phyloP scores from a whole-genome alignment of 1,140 invertebrate species.

The Micrasema longulum region DNA sequence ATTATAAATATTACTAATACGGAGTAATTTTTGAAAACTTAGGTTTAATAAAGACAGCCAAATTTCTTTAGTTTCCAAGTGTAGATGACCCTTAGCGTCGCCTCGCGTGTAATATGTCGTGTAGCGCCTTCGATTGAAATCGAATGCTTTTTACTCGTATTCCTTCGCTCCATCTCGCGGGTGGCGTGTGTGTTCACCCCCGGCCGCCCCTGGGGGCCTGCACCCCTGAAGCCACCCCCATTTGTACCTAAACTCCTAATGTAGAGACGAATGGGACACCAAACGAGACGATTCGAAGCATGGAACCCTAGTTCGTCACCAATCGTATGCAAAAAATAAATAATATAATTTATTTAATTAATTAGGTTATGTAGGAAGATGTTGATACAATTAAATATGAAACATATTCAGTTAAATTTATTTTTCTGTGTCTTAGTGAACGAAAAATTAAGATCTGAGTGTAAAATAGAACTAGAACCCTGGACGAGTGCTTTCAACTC shows the following conservation, averaged over 20 bases:
- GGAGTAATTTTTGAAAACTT: too few relatives aligned
- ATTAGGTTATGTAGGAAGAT: too few relatives aligned
- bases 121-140: slow-evolving; percentile 55
- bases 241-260: slow-evolving; percentile 52
- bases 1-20: too few relatives aligned
- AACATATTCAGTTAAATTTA: too few relatives aligned
- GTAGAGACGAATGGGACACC: slow-evolving; percentile 41
- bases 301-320: slow-evolving; percentile 10
- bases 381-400: too few relatives aligned
- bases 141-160: slow-evolving; percentile 56
- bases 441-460: too few relatives aligned
- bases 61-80: not conserved
- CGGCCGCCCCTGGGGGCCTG: slow-evolving; percentile 12
- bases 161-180: slow-evolving; percentile 46
- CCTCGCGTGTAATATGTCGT: slow-evolving; percentile 53
- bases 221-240: slow-evolving; percentile 27
- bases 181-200: slow-evolving; percentile 10
- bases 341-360: too few relatives aligned
- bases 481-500: too few relatives aligned
- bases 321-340: too few relatives aligned
- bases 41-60: not conserved
- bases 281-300: slow-evolving; percentile 12
- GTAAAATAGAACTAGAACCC: too few relatives aligned
- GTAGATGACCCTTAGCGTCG: slow-evolving; percentile 3
- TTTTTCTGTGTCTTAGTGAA: too few relatives aligned